Conservation (phyloP, 2,888 invertebrate genomes). For the Stenoptilia bipunctidactyla region DNA sequence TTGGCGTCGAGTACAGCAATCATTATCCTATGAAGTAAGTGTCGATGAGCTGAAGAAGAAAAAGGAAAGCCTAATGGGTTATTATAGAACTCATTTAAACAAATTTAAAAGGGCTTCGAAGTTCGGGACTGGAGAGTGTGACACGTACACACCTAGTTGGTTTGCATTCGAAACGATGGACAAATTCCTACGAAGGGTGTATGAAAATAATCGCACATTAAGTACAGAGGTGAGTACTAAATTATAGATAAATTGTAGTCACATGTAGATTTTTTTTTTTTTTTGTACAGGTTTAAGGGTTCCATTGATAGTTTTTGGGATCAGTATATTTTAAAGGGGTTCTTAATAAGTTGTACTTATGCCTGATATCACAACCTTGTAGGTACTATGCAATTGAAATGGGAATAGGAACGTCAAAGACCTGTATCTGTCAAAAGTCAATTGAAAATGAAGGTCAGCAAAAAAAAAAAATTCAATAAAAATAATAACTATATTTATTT, state of each 20-base stretch:
- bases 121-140: too few relatives aligned
- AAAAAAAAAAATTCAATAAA: too few relatives aligned
- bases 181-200: not conserved
- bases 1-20: constrained; percentile 11
- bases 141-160: not conserved
- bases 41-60: not conserved
- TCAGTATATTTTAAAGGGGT: too few relatives aligned
- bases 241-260: not conserved
- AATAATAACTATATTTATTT: too few relatives aligned
- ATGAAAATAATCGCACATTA: not conserved
- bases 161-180: not conserved
- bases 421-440: too few relatives aligned
- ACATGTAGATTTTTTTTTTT: not conserved
- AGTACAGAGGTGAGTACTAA: not conserved
- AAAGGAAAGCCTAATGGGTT: not conserved
- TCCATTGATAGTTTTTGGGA: not conserved
- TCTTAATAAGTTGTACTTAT: too few relatives aligned
- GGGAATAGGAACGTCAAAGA: too few relatives aligned
- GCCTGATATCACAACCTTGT: too few relatives aligned
- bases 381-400: too few relatives aligned
- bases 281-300: not conserved
- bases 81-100: not conserved
- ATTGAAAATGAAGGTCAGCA: too few relatives aligned
- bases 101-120: not conserved
- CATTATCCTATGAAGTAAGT: constrained; percentile 3